phyloP scores from a whole-genome alignment of 2,888 invertebrate genomes.

The Sminthurinus aureus region DNA sequence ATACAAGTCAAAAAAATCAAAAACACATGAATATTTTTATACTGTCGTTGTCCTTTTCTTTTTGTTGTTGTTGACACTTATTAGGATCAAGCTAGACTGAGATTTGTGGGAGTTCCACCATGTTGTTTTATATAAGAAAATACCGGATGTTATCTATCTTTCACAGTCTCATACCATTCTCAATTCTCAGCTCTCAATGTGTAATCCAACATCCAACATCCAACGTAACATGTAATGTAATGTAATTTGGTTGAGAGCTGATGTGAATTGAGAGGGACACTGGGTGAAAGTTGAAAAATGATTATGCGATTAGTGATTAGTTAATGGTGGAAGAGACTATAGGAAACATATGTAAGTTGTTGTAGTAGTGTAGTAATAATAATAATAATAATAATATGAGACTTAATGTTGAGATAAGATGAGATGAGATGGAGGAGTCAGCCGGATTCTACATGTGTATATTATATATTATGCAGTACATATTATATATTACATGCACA shows the following conservation, averaged over 20 bases:
- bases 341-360: background rate
- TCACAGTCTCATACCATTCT: too few species aligned
- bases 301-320: background rate
- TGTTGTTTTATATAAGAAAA: slow-evolving; percentile 19
- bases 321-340: background rate
- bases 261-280: too few species aligned
- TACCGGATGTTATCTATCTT: slow-evolving; percentile 10
- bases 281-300: background rate
- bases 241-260: too few species aligned
- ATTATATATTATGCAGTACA: background rate
- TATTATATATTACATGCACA: background rate
- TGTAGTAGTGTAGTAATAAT: too few species aligned
- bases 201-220: too few species aligned
- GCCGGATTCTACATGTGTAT: slow-evolving; percentile 12
- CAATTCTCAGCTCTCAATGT: too few species aligned
- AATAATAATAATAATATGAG: background rate
- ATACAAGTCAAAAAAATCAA: too few species aligned
- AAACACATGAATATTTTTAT: too few species aligned
- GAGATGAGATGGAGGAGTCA: background rate
- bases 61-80: background rate
- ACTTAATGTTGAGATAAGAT: slow-evolving; percentile 8
- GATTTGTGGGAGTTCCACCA: background rate
- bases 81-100: slow-evolving; percentile 5
- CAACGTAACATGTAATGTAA: too few species aligned
- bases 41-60: too few species aligned